Evolutionary conservation across 1,140 invertebrate species (phyloP), one percentile per base, ranked within the genome.

Genomic region (Temnothorax curvispinosus): DNA sequence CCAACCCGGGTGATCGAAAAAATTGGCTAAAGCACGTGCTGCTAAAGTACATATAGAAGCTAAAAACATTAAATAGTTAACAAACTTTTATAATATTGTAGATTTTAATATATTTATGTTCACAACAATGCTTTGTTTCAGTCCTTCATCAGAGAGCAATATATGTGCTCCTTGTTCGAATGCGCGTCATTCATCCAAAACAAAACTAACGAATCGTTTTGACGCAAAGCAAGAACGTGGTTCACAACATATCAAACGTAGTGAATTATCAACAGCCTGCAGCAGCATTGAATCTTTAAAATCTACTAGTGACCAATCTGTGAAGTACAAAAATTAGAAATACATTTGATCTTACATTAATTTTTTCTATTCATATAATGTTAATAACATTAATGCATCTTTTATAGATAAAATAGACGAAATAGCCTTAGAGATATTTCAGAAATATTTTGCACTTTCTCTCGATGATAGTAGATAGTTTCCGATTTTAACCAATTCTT

Each of bases 11-110:
- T 35, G 87, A 92, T 3, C 76, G 90, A 41, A 89, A 92, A 38
- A 72, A 78, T 7, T 94, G 93, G 92, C 86, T 92, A 1, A 93
- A 93, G 52, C 87, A 91, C 32, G 69, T 93, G 9, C 38, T 93
- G 8, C n/a, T 88, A 32, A 88, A 91, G 93, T 94, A 89, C 44
- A 44, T 60, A 56, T 54, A 76, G 13, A 21, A 60, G 4, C 9
- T 54, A 27, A 27, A 32, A 65, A 44, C 4, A 27, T 62, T 9
- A 27, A 62, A 18, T 38, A 50, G 8, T 60, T 15, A 27, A 69
- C 11, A 2, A 69, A 76, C 32, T 38, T 62, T 35, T 6, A 0
- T 58, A 44, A 62, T 27, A 44, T 3, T 21, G 32, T 0, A 21
- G n/a, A 52, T 60, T 32, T 41, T 71, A 54, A 50, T 74, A 27